Evolutionary conservation across 2,888 invertebrate species (phyloP).

Genomic region (Leucozona laternaria): DNA sequence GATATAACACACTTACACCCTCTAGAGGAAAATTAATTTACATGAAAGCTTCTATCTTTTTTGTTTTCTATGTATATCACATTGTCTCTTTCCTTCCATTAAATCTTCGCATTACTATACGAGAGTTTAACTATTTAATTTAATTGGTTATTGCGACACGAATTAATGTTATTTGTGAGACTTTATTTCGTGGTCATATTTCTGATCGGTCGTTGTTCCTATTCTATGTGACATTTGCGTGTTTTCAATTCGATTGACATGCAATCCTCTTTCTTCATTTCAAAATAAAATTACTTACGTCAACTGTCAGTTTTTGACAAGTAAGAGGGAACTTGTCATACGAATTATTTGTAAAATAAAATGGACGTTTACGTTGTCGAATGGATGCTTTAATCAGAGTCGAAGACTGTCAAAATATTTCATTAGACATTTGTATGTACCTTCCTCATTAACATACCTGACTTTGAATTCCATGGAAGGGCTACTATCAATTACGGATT

Average conservation of each 20-base stretch:
- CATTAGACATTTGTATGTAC: not conserved
- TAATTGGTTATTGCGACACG: slow-evolving; percentile 72
- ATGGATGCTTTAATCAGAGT: not conserved
- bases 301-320: slow-evolving; percentile 18
- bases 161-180: slow-evolving; percentile 57
- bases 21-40: slow-evolving; percentile 63
- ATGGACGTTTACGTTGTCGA: not conserved
- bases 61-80: not conserved
- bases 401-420: not conserved
- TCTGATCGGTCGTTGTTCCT: slow-evolving; percentile 57
- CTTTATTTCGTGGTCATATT: slow-evolving; percentile 53
- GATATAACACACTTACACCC: slow-evolving; percentile 56
- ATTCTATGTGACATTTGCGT: slow-evolving; percentile 59
- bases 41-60: slow-evolving; percentile 56
- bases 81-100: slow-evolving; percentile 1
- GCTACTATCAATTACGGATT: slow-evolving; percentile 21
- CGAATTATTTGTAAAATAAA: not conserved
- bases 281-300: slow-evolving; percentile 10
- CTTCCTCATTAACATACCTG: slow-evolving; percentile 39
- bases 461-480: not conserved
- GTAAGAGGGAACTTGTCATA: not conserved
- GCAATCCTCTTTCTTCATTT: not conserved
- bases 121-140: slow-evolving; percentile 57
- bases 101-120: slow-evolving; percentile 18
- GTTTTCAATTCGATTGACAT: slow-evolving; percentile 47